These are phyloP conservation scores for Argentina silus DNA, from an alignment of 2,797 vertebrate genomes.

Conservation along the genomic window DNA sequence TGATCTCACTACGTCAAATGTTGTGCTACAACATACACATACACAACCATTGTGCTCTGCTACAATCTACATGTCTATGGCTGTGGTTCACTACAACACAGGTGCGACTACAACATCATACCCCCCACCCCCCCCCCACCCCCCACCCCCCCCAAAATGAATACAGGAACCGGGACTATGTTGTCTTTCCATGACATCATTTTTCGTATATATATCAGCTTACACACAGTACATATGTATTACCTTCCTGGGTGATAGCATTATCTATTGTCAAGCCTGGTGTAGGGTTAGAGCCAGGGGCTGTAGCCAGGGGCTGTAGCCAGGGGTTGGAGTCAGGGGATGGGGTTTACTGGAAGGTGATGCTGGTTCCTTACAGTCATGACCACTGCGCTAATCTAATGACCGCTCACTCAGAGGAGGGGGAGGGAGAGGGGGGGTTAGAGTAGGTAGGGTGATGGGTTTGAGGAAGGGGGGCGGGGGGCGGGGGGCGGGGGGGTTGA, in stretches of 20 bases:
- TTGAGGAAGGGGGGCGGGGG: conserved; percentile 41
- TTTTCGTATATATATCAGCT: no score
- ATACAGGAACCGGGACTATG: no score
- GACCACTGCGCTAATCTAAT: conserved; percentile 81
- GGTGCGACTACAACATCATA: no score
- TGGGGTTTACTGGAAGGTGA: conserved; percentile 81
- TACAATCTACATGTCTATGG: no score
- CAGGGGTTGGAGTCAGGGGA: conserved; percentile 51
- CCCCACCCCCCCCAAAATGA: no score
- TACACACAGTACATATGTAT: no score
- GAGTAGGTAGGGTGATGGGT: conserved; percentile 19
- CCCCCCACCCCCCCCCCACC: no score
- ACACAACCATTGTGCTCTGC: no score
- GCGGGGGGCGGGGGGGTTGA: conserved; percentile 17
- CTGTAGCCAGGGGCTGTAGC: conserved; percentile 2
- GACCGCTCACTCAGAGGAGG: conserved; percentile 68
- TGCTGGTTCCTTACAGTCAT: conserved; percentile 76
- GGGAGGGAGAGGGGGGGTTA: conserved; percentile 20
- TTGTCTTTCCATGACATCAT: no score
- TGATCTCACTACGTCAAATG: not conserved
- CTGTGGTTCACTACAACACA: no score
- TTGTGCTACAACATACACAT: not conserved
- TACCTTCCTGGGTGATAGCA: no score
- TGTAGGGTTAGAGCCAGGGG: not conserved
- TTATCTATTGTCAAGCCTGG: not conserved